A percentile compares a stretch with the other conserved stretches of the same genome.
phyloP scores from a whole-genome alignment of 2,888 invertebrate species.

The Schizaphis graminum region DNA sequence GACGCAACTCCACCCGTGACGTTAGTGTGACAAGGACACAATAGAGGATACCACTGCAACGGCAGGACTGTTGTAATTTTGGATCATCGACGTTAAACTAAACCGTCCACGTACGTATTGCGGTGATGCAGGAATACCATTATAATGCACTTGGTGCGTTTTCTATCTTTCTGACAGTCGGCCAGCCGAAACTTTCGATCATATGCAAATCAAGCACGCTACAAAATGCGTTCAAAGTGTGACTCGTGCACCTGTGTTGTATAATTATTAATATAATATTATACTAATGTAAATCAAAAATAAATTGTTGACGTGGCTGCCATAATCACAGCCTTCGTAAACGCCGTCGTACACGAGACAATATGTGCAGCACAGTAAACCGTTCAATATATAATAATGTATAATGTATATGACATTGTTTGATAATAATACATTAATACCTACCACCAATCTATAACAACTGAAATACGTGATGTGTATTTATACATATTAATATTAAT shows the following conservation, averaged over 20 bases:
- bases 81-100: not conserved
- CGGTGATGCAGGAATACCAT: not conserved
- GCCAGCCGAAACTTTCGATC: not conserved
- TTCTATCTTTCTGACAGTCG: not conserved
- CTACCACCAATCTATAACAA: not conserved
- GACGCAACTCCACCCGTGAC: conserved; percentile 5
- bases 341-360: not conserved
- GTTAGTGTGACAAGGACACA: conserved; percentile 41
- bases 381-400: not conserved
- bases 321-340: not conserved
- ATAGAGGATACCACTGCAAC: not conserved
- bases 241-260: not conserved
- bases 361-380: not conserved
- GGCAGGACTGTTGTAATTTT: not conserved
- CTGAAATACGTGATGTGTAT: not conserved
- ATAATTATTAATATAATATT: not conserved
- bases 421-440: not conserved
- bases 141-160: not conserved
- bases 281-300: not conserved
- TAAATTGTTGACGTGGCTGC: not conserved
- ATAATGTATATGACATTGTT: not conserved
- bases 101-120: not conserved
- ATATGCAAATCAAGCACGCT: not conserved
- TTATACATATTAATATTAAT: no score
- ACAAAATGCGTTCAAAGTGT: not conserved